phyloP scores from a whole-genome alignment of 1,140 invertebrate genomes.

The Phortica variegata region DNA sequence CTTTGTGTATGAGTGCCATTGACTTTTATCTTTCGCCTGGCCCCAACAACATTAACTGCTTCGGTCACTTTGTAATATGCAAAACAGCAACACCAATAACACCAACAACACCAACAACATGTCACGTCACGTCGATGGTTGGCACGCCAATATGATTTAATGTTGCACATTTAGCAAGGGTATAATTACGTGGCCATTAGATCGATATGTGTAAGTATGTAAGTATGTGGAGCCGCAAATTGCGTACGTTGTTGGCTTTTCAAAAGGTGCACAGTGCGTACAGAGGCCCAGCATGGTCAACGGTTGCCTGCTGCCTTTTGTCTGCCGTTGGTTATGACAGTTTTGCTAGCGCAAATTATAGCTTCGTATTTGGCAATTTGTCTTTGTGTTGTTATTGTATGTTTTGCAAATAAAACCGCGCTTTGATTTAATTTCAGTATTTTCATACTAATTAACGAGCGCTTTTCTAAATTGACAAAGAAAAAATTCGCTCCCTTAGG shows the following conservation, averaged over 20 bases:
- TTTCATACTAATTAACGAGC: no score
- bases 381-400: no score
- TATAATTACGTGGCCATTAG: slow-evolving; percentile 52
- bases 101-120: no score
- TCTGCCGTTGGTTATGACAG: slow-evolving; percentile 4
- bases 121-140: not conserved
- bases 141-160: slow-evolving; percentile 24
- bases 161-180: slow-evolving; percentile 15
- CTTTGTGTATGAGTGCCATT: no score
- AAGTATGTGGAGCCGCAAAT: slow-evolving; percentile 24
- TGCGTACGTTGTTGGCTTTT: slow-evolving; percentile 2
- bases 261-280: not conserved
- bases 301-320: not conserved
- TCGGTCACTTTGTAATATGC: slow-evolving; percentile 15
- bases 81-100: slow-evolving; percentile 29
- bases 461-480: no score
- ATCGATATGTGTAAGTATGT: no score
- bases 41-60: not conserved
- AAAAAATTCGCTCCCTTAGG: no score
- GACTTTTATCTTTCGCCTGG: not conserved
- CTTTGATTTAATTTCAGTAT: no score
- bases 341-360: not conserved
- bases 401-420: no score
- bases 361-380: no score
- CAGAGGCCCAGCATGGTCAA: not conserved